Conservation (phyloP, 2,113 vertebrate species). For the Nesoenas mayeri region DNA sequence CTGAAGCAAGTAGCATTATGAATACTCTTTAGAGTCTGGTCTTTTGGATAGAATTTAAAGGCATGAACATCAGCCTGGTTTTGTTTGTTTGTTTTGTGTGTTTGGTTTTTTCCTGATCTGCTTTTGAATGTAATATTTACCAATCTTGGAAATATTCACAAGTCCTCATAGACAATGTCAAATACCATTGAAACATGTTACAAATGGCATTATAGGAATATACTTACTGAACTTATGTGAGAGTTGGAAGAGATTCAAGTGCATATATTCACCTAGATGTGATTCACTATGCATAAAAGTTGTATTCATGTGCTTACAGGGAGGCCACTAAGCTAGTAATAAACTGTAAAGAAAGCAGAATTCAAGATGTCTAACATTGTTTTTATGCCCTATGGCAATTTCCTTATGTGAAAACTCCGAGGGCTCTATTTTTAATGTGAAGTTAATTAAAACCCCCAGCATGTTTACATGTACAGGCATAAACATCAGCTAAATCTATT, state of each 20-base stretch:
- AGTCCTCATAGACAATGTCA: background rate
- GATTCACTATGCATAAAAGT: background rate
- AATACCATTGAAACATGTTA: background rate
- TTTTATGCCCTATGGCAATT: background rate
- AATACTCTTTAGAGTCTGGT: background rate
- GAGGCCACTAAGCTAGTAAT: background rate
- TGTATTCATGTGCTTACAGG: background rate
- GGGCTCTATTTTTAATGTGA: background rate
- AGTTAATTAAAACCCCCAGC: background rate
- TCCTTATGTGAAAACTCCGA: background rate
- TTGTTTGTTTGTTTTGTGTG: no score
- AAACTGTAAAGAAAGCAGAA: background rate
- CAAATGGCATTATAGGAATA: background rate
- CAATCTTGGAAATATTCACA: background rate
- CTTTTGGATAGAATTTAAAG: background rate
- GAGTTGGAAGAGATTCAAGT: background rate
- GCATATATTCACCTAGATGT: background rate
- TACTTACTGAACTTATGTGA: background rate
- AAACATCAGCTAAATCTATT: background rate
- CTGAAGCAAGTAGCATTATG: background rate
- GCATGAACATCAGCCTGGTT: background rate
- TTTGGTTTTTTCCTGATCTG: background rate
- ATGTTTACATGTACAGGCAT: background rate
- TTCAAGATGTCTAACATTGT: background rate
- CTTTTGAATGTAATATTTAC: background rate